Conservation (phyloP, 2,113 vertebrate species). For the Promerops cafer region DNA sequence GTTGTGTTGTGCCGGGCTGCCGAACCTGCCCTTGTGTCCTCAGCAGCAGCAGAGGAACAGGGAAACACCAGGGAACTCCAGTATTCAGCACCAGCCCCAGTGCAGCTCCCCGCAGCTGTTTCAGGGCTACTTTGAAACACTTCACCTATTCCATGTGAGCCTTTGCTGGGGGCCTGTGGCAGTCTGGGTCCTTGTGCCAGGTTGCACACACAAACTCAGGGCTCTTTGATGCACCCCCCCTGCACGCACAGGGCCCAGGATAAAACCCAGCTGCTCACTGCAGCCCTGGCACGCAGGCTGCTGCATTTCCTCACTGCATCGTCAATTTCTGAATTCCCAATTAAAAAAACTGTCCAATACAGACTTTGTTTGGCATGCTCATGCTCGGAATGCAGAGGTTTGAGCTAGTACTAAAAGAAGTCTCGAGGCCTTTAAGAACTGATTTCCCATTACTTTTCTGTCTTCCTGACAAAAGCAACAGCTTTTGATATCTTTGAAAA, state of each 20-base stretch:
- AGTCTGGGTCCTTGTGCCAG: no score
- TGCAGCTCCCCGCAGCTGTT: background rate
- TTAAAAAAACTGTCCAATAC: fast-evolving
- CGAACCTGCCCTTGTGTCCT: fast-evolving
- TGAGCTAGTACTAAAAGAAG: background rate
- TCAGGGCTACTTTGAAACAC: background rate
- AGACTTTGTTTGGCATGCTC: background rate
- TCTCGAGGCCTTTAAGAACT: background rate
- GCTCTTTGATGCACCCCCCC: background rate
- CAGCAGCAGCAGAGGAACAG: background rate
- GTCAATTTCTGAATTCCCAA: background rate
- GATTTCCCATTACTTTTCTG: background rate
- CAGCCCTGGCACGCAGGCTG: background rate
- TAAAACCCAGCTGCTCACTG: background rate
- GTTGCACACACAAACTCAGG: background rate
- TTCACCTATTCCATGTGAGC: fast-evolving
- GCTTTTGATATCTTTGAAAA: background rate
- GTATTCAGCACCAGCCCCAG: fast-evolving
- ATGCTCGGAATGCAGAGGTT: background rate
- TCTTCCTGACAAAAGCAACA: background rate
- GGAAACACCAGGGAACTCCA: fast-evolving
- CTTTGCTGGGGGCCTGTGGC: background rate
- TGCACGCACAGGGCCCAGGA: fast-evolving
- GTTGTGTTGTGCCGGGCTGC: background rate
- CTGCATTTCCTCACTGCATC: background rate